Conservation (phyloP, 2,888 invertebrate genomes). For the Platycheirus rosarum region DNA sequence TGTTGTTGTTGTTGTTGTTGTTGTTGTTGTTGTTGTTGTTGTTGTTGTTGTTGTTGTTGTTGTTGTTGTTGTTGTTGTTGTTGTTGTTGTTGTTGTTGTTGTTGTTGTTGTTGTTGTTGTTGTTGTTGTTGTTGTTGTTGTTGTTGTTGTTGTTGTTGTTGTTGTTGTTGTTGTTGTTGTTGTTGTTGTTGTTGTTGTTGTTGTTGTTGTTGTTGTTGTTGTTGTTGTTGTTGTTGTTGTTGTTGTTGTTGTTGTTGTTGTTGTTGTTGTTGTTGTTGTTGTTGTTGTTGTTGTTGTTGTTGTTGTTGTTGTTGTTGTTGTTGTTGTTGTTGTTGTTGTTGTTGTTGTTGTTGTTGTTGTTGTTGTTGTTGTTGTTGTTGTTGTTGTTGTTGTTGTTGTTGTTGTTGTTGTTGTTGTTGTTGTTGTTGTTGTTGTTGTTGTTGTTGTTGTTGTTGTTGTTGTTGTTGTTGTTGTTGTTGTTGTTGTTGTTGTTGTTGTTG, state of each 20-base stretch:
- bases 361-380: neutral
- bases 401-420: neutral
- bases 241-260: neutral
- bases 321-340: neutral
- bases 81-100: neutral
- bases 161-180: constrained; percentile 5
- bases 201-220: neutral
- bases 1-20: neutral
- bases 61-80: neutral
- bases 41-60: neutral
- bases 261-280: neutral
- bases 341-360: neutral
- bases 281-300: neutral
- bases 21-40: neutral
- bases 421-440: neutral
- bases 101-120: neutral
- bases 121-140: neutral
- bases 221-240: neutral
- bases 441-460: neutral
- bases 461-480: no score
- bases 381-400: neutral
- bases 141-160: neutral
- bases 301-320: neutral
- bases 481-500: neutral
- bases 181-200: neutral